These are phyloP conservation scores for Propsilocerus akamusi DNA, from an alignment of 1,140 invertebrate genomes.

Conservation along the genomic window DNA sequence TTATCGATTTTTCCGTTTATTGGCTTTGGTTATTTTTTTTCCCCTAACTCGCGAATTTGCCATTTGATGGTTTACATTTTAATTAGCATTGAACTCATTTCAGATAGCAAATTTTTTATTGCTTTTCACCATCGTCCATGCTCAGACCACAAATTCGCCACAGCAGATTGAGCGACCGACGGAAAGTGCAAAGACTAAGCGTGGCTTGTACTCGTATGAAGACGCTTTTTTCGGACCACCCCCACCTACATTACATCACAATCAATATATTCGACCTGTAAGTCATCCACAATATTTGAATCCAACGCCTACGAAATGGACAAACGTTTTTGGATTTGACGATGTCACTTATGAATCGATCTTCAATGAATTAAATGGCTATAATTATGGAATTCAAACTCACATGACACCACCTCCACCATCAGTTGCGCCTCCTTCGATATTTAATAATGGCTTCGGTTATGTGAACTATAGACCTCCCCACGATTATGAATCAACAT, in stretches of 20 bases:
- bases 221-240: not conserved
- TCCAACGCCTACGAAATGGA: not conserved
- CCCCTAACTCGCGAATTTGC: no score
- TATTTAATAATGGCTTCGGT: not conserved
- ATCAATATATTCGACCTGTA: not conserved
- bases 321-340: not conserved
- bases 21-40: no score
- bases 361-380: not conserved
- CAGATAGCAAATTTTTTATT: no score
- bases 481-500: slow-evolving; percentile 5
- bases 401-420: not conserved
- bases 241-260: not conserved
- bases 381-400: not conserved
- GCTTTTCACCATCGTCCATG: not conserved
- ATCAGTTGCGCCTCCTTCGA: not conserved
- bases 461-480: not conserved
- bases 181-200: not conserved
- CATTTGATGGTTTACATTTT: no score
- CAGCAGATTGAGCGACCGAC: not conserved
- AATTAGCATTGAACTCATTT: no score
- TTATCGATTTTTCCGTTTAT: no score
- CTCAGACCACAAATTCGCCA: not conserved
- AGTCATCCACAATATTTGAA: not conserved
- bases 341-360: not conserved
- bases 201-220: not conserved